Percentiles rank a stretch among this genome's conserved stretches.
Evolutionary conservation across 1,140 invertebrate species (phyloP).

Genomic region (Bombus superbus): DNA sequence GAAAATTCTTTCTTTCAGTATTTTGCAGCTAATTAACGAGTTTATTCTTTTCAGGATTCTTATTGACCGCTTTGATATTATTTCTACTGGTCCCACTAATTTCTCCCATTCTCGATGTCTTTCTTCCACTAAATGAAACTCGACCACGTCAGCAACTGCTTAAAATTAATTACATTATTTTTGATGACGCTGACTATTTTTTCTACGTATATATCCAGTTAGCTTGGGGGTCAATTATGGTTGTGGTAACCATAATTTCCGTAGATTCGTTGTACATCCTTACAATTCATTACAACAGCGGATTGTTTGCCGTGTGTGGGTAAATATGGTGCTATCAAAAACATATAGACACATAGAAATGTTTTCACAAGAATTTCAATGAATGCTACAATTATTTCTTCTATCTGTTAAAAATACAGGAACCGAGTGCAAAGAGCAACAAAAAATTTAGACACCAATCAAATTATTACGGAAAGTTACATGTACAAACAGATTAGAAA

Average conservation of each 20-base stretch:
- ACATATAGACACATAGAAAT: not conserved
- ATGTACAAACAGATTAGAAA: not conserved
- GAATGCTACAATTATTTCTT: not conserved
- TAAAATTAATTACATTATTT: not conserved
- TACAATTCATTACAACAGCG: not conserved
- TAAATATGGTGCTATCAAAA: not conserved
- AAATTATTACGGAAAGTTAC: not conserved
- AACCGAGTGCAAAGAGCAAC: not conserved
- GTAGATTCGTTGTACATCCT: conserved; percentile 4
- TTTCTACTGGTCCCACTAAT: not conserved
- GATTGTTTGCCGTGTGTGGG: not conserved
- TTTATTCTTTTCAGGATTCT: not conserved
- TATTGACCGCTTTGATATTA: not conserved
- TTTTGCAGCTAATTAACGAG: not conserved
- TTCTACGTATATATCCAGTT: not conserved
- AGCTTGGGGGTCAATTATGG: not conserved
- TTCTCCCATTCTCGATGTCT: not conserved
- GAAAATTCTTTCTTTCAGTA: not conserved
- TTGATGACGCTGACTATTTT: not conserved
- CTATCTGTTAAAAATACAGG: not conserved
- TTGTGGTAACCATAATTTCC: not conserved
- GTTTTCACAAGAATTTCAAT: not conserved
- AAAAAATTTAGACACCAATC: not conserved
- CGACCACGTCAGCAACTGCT: not conserved
- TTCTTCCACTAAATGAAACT: conserved; percentile 3